These are phyloP conservation scores for Pangasius larnaudii DNA, from an alignment of 2,797 vertebrate genomes.

Conservation along the genomic window DNA sequence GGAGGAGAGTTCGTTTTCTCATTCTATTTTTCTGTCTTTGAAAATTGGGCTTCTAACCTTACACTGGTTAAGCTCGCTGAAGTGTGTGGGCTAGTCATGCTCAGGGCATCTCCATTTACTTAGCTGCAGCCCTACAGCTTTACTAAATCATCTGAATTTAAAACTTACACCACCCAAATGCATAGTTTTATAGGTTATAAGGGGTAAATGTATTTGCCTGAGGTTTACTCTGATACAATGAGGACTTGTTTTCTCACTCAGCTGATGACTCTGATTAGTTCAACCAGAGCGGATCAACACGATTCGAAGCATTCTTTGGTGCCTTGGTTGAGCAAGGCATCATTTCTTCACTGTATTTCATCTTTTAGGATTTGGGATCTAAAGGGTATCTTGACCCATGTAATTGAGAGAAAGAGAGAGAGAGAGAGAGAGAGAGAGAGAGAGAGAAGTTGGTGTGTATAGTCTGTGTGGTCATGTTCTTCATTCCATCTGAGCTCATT, in stretches of 20 bases:
- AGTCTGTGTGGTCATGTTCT: constrained; percentile 36
- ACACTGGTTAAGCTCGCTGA: constrained; percentile 44
- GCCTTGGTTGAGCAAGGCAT: background rate
- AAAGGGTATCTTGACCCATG: background rate
- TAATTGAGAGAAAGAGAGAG: background rate
- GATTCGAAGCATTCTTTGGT: background rate
- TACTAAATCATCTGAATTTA: constrained; percentile 13
- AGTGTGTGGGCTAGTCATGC: constrained; percentile 35
- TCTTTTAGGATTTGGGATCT: background rate
- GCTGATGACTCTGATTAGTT: background rate
- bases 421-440: background rate
- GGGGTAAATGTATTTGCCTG: background rate
- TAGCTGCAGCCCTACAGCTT: constrained; percentile 35
- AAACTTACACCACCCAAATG: background rate
- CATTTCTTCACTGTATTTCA: constrained; percentile 5
- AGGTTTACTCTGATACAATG: constrained; percentile 4
- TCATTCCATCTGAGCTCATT: constrained; percentile 43
- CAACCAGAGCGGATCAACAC: background rate
- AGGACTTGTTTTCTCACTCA: background rate
- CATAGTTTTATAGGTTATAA: background rate
- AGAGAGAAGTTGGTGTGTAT: background rate
- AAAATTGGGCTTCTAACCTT: constrained; percentile 54
- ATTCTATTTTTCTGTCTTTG: constrained; percentile 41
- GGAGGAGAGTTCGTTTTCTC: constrained; percentile 41
- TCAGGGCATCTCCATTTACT: constrained; percentile 49